Evolutionary conservation across 2,113 vertebrate species (phyloP).

Genomic region (Gobio gobio): DNA sequence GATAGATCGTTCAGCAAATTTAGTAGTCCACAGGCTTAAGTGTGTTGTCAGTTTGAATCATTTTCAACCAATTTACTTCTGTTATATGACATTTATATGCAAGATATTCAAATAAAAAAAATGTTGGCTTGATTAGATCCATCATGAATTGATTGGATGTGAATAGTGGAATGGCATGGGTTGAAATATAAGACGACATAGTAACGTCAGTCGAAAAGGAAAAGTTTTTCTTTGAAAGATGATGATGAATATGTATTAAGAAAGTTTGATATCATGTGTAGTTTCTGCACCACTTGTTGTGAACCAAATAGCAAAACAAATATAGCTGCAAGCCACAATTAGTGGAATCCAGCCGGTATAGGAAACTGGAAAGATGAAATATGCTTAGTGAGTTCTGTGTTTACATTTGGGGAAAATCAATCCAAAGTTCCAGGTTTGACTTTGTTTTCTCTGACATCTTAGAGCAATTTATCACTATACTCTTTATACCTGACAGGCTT

Average conservation of each 20-base stretch:
- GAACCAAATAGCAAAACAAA: slow-evolving; percentile 1
- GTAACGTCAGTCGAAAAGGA: neutral
- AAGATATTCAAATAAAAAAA: neutral
- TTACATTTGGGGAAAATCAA: neutral
- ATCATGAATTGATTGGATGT: neutral
- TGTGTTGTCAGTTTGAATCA: neutral
- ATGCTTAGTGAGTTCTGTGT: slow-evolving; percentile 7
- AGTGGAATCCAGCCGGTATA: neutral
- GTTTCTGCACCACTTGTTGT: neutral
- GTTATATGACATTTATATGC: neutral
- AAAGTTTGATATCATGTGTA: neutral
- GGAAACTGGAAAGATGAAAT: slow-evolving; percentile 2
- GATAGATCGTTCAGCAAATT: neutral
- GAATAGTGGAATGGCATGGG: no score
- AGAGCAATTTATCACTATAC: slow-evolving; percentile 13
- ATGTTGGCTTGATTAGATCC: neutral
- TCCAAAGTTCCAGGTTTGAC: slow-evolving; percentile 5
- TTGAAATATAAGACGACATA: neutral
- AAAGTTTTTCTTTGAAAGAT: neutral
- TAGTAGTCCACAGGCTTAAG: neutral
- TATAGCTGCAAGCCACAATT: neutral
- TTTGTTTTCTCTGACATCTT: neutral
- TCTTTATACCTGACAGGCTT: slow-evolving; percentile 14
- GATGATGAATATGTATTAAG: neutral
- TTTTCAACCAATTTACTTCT: neutral